Percentiles rank a stretch among this genome's conserved stretches.
These are phyloP conservation scores for Noctua fimbriata DNA, from an alignment of 2,888 invertebrate genomes.

Conservation along the genomic window DNA sequence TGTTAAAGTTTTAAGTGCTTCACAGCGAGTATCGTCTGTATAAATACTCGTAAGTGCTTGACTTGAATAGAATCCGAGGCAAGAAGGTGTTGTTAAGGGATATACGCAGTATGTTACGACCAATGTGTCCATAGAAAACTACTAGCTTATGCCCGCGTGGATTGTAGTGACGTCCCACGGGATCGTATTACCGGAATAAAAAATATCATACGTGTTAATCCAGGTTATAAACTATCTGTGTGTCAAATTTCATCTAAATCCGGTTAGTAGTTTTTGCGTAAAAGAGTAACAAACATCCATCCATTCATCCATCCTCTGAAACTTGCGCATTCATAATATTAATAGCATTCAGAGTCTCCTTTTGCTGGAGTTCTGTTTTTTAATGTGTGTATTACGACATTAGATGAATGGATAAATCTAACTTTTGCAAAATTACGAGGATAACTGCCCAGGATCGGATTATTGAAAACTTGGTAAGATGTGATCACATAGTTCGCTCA, in stretches of 20 bases:
- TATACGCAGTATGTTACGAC: background rate
- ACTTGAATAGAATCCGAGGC: conserved; percentile 15
- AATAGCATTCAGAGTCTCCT: background rate
- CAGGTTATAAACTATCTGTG: no score
- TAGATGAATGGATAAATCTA: background rate
- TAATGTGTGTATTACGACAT: background rate
- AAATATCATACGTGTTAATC: no score
- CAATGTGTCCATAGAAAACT: background rate
- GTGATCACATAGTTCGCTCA: background rate
- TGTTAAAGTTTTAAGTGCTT: conserved; percentile 56
- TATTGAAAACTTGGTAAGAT: background rate
- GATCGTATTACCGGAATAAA: no score
- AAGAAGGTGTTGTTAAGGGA: conserved; percentile 4
- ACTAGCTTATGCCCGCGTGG: no score
- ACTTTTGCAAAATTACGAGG: background rate
- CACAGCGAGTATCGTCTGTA: conserved; percentile 25
- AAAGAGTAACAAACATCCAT: no score
- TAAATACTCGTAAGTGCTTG: conserved; percentile 41
- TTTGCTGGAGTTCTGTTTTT: background rate
- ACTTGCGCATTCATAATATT: no score
- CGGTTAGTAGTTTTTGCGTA: no score
- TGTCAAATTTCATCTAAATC: no score
- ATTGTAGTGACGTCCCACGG: no score
- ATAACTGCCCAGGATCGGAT: background rate
- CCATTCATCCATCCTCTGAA: no score